Evolutionary conservation across 2,888 invertebrate genomes (phyloP).

Genomic region (Torymus tubicola): DNA sequence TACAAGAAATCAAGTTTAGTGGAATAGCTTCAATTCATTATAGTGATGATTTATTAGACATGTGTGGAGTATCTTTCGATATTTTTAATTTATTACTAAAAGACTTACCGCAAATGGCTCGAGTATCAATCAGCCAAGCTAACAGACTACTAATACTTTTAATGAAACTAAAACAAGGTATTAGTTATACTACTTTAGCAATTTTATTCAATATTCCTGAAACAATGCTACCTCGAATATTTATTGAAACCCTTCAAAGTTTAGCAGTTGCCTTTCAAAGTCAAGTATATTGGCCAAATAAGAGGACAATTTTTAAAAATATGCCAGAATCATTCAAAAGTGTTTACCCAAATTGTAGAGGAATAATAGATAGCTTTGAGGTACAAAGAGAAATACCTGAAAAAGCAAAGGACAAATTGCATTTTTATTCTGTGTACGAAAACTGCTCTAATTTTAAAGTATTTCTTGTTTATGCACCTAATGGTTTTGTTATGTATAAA

Average conservation of each 20-base stretch:
- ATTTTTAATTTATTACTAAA: slow-evolving; percentile 17
- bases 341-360: slow-evolving; percentile 12
- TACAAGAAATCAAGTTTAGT: not conserved
- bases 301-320: not conserved
- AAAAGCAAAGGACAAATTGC: slow-evolving; percentile 22
- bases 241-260: not conserved
- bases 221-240: not conserved
- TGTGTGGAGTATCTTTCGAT: slow-evolving; percentile 18
- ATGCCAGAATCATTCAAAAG: slow-evolving; percentile 12
- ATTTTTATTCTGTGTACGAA: slow-evolving; percentile 38
- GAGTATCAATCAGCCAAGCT: not conserved
- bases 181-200: not conserved
- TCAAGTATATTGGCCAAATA: slow-evolving; percentile 9
- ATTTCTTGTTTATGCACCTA: slow-evolving; percentile 44
- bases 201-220: not conserved
- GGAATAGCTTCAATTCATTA: slow-evolving; percentile 30
- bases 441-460: slow-evolving; percentile 20
- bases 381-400: slow-evolving; percentile 48
- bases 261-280: not conserved
- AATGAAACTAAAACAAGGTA: slow-evolving; percentile 27
- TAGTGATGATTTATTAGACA: slow-evolving; percentile 2
- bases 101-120: slow-evolving; percentile 1
- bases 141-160: slow-evolving; percentile 33
- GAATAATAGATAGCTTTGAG: slow-evolving; percentile 35
- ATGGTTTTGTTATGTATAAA: slow-evolving; percentile 48